Conservation (phyloP, 2,797 vertebrate species). For the Hydrolagus colliei region DNA sequence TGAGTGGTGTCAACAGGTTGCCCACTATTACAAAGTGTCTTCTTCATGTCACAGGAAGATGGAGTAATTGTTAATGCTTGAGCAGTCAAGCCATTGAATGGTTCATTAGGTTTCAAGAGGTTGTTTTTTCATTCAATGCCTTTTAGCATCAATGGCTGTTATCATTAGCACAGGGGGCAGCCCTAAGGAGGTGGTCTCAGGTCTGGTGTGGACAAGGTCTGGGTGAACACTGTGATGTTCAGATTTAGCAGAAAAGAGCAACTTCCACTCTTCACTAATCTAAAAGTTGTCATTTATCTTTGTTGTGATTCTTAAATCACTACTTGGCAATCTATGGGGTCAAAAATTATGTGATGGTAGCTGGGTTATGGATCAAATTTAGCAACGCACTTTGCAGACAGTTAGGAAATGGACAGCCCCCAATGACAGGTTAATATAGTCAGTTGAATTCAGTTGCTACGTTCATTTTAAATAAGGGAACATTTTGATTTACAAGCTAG, state of each 20-base stretch:
- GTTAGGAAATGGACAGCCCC: too few relatives aligned
- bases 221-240: slow-evolving; percentile 4
- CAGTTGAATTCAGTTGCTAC: too few relatives aligned
- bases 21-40: slow-evolving; percentile 31
- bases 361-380: too few relatives aligned
- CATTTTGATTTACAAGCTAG: too few relatives aligned
- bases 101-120: slow-evolving; percentile 45
- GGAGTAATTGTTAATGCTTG: slow-evolving; percentile 32
- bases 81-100: slow-evolving; percentile 1
- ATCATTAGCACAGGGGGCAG: neutral
- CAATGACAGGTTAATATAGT: too few relatives aligned
- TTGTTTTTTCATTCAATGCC: slow-evolving; percentile 41
- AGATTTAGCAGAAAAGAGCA: neutral
- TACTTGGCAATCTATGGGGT: too few relatives aligned
- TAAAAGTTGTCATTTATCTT: neutral
- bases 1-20: slow-evolving; percentile 29
- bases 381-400: too few relatives aligned
- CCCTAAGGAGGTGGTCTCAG: slow-evolving; percentile 23
- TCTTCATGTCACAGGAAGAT: slow-evolving; percentile 32
- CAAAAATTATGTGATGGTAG: too few relatives aligned
- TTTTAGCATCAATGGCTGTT: slow-evolving; percentile 34
- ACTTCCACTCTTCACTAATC: slow-evolving; percentile 9
- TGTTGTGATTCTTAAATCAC: too few relatives aligned
- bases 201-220: slow-evolving; percentile 1
- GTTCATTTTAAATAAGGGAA: too few relatives aligned